phyloP scores from a whole-genome alignment of 2,888 invertebrate genomes.

The Allophyes oxyacanthae region DNA sequence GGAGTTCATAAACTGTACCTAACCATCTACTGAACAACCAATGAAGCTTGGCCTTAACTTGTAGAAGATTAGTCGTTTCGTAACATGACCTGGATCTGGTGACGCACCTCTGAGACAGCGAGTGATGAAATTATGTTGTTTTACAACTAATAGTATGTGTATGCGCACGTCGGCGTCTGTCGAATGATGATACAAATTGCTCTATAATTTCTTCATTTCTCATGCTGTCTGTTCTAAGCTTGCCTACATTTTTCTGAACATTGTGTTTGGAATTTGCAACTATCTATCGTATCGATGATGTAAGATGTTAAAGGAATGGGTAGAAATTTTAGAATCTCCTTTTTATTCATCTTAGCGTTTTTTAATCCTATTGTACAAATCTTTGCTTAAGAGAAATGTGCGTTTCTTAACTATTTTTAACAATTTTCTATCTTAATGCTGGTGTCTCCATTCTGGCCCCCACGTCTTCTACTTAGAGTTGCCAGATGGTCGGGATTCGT shows the following conservation, averaged over 20 bases:
- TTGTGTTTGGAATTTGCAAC: neutral
- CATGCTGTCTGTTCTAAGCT: constrained; percentile 22
- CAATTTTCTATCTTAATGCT: too few relatives aligned
- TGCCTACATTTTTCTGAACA: neutral
- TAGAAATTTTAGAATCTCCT: too few relatives aligned
- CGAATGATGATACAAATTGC: constrained; percentile 49
- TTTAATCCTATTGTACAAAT: too few relatives aligned
- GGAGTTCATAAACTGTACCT: constrained; percentile 15
- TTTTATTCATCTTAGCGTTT: too few relatives aligned
- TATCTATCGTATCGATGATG: too few relatives aligned
- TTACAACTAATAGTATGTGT: constrained; percentile 54
- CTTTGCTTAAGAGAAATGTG: too few relatives aligned
- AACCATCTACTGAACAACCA: constrained; percentile 40
- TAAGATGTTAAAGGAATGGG: too few relatives aligned
- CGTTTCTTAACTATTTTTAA: too few relatives aligned
- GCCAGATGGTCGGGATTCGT: too few relatives aligned
- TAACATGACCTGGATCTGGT: constrained; percentile 61
- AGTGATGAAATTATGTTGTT: constrained; percentile 62
- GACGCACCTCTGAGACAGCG: constrained; percentile 57
- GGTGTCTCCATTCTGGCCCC: too few relatives aligned
- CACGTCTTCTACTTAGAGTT: too few relatives aligned
- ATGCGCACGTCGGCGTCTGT: constrained; percentile 46
- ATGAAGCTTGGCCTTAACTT: constrained; percentile 51
- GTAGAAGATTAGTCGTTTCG: constrained; percentile 60
- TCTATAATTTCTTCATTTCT: constrained; percentile 50